Conservation (phyloP, 2,113 vertebrate genomes). For the Mohoua ochrocephala region DNA sequence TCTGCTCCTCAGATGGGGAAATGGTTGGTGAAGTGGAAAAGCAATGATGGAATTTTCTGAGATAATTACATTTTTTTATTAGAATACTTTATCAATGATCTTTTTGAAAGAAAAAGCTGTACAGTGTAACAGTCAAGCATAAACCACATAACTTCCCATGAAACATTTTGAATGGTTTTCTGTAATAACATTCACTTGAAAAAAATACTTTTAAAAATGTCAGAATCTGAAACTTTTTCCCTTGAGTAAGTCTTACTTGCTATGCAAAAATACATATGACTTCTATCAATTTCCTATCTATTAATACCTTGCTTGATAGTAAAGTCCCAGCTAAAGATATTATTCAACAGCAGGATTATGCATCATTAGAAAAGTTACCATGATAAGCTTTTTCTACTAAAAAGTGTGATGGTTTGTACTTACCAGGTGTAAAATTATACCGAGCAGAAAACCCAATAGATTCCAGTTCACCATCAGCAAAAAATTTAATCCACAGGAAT, state of each 20-base stretch:
- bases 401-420: conserved; percentile 39
- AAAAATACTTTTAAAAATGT: neutral
- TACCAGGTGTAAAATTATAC: conserved; percentile 98
- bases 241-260: neutral
- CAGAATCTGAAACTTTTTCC: neutral
- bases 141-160: neutral
- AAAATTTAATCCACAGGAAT: conserved; percentile 99
- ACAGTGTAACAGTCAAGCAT: neutral
- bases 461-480: conserved; percentile 96
- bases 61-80: conserved; percentile 23
- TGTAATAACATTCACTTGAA: neutral
- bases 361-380: neutral
- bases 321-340: neutral
- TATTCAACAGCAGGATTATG: neutral
- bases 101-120: conserved; percentile 8
- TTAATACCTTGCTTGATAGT: neutral
- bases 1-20: neutral
- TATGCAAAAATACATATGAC: neutral
- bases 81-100: neutral
- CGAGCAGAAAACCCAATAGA: conserved; percentile 94
- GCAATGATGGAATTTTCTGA: conserved; percentile 25
- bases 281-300: neutral
- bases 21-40: conserved; percentile 25
- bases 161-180: neutral
- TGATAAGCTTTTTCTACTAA: neutral